phyloP scores from a whole-genome alignment of 2,113 vertebrate genomes.

The Micronisus gabar region DNA sequence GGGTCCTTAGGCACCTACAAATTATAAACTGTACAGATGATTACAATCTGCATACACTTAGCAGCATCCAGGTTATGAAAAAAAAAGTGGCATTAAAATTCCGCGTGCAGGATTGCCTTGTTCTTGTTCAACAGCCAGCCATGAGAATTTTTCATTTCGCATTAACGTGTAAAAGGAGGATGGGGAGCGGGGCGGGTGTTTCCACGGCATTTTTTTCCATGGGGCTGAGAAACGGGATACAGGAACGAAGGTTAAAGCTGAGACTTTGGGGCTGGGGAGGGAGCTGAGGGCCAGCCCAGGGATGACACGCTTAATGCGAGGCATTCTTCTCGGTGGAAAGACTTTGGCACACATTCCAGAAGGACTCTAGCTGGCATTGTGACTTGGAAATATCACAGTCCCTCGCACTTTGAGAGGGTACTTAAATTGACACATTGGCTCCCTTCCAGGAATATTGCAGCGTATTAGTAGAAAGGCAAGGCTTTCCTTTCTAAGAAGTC shows the following conservation, averaged over 20 bases:
- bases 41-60: background rate
- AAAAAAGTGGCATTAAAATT: background rate
- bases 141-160: background rate
- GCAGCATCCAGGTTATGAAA: background rate
- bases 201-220: background rate
- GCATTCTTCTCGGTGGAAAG: slow-evolving; percentile 43
- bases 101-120: rapidly evolving
- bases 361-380: background rate
- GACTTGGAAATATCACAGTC: slow-evolving; percentile 32
- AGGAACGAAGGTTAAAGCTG: slow-evolving; percentile 17
- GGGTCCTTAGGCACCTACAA: background rate
- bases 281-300: background rate
- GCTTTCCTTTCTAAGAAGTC: slow-evolving; percentile 53
- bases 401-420: background rate
- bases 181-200: background rate
- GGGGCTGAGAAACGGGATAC: slow-evolving; percentile 1
- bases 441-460: slow-evolving; percentile 21
- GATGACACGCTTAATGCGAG: slow-evolving; percentile 23
- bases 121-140: background rate
- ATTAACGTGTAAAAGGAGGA: background rate
- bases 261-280: background rate
- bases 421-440: slow-evolving; percentile 19
- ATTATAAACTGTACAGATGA: background rate
- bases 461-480: background rate
- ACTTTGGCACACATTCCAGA: slow-evolving; percentile 48